phyloP scores from a whole-genome alignment of 2,113 vertebrate genomes.

The Podarcis raffonei region DNA sequence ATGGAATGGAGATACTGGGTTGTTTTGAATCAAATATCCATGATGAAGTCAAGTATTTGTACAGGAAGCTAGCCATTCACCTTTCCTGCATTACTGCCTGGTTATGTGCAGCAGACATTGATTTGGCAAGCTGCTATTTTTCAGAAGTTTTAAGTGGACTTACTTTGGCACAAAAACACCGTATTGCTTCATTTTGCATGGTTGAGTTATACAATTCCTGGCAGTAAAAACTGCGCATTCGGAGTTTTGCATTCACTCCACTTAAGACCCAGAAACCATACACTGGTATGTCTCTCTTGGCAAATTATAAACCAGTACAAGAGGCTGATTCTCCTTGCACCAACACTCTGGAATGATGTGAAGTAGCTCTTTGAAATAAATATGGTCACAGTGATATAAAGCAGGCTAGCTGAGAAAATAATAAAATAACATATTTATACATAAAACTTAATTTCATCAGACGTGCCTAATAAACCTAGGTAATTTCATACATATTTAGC shows the following conservation, averaged over 20 bases:
- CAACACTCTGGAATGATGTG: slow-evolving; percentile 20
- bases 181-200: slow-evolving; percentile 65
- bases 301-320: not conserved
- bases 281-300: slow-evolving; percentile 45
- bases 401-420: not conserved
- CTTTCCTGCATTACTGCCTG: slow-evolving; percentile 51
- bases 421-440: slow-evolving; percentile 29
- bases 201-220: slow-evolving; percentile 58
- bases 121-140: slow-evolving; percentile 59
- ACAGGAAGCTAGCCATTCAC: slow-evolving; percentile 59
- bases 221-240: slow-evolving; percentile 37
- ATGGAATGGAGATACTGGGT: slow-evolving; percentile 31
- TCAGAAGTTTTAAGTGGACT: slow-evolving; percentile 62
- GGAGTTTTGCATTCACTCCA: slow-evolving; percentile 31
- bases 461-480: slow-evolving; percentile 36
- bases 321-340: slow-evolving; percentile 29
- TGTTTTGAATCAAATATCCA: slow-evolving; percentile 40
- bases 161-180: slow-evolving; percentile 58
- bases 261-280: slow-evolving; percentile 46
- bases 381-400: slow-evolving; percentile 18
- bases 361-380: slow-evolving; percentile 6
- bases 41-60: slow-evolving; percentile 67
- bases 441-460: slow-evolving; percentile 40
- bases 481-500: slow-evolving; percentile 49
- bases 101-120: slow-evolving; percentile 42